Conservation (phyloP, 2,888 invertebrate genomes). For the Oscheius sp. region DNA sequence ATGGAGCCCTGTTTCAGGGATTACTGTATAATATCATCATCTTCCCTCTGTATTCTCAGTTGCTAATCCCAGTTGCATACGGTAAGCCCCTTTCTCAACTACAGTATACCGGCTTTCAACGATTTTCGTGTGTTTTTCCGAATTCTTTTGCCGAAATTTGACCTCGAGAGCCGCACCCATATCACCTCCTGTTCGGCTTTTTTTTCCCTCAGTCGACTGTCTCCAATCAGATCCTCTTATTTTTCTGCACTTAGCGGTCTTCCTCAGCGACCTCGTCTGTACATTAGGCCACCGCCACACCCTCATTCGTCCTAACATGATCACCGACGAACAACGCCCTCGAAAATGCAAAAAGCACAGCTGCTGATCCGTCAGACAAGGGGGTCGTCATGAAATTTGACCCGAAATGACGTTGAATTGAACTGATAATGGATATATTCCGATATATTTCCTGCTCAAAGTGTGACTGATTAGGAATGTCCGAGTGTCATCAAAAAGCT, state of each 20-base stretch:
- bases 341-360: not conserved
- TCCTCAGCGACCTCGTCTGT: slow-evolving; percentile 26
- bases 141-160: too few species aligned
- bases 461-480: not conserved
- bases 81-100: not conserved
- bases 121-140: not conserved
- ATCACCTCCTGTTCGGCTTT: not conserved
- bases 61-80: too few species aligned
- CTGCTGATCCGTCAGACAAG: not conserved
- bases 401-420: not conserved
- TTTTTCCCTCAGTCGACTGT: too few species aligned
- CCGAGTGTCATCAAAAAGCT: too few species aligned
- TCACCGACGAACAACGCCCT: slow-evolving; percentile 5
- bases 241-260: slow-evolving; percentile 9
- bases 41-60: too few species aligned
- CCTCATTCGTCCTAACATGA: slow-evolving; percentile 11
- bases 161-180: slow-evolving; percentile 7
- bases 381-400: not conserved
- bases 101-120: not conserved
- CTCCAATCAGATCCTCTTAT: too few species aligned
- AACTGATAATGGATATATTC: not conserved
- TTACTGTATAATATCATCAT: too few species aligned
- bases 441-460: not conserved
- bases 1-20: too few species aligned
- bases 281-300: slow-evolving; percentile 18